phyloP scores from a whole-genome alignment of 2,113 vertebrate genomes.

The Balaeniceps rex region DNA sequence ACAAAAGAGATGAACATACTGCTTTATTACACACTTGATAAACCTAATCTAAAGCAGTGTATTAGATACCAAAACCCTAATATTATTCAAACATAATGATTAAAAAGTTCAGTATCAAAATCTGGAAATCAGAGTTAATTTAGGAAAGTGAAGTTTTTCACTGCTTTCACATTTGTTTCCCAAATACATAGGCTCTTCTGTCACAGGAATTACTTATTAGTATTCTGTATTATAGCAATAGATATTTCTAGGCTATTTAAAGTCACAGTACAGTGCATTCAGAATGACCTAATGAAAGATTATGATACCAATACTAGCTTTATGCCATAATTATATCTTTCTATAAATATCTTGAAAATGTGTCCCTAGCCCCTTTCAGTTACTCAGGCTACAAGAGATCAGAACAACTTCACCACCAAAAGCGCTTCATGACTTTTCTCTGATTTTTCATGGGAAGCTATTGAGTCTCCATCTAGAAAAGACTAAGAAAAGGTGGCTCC shows the following conservation, averaged over 20 bases:
- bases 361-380: background rate
- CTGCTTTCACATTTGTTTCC: background rate
- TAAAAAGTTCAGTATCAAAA: background rate
- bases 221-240: background rate
- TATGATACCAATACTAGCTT: background rate
- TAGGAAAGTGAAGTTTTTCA: background rate
- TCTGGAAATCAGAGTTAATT: background rate
- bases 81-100: background rate
- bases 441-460: background rate
- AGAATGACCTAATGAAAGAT: background rate
- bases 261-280: background rate
- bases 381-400: background rate
- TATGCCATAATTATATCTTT: background rate
- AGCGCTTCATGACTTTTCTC: background rate
- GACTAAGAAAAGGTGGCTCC: background rate
- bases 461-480: background rate
- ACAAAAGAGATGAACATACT: slow-evolving; percentile 24
- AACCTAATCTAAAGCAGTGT: background rate
- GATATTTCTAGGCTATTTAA: background rate
- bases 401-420: background rate
- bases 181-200: background rate
- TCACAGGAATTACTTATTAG: background rate
- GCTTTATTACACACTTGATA: slow-evolving; percentile 24
- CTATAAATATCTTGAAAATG: background rate
- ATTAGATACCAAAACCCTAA: background rate